phyloP scores from a whole-genome alignment of 1,140 invertebrate genomes.

The Drosophila bipectinata region DNA sequence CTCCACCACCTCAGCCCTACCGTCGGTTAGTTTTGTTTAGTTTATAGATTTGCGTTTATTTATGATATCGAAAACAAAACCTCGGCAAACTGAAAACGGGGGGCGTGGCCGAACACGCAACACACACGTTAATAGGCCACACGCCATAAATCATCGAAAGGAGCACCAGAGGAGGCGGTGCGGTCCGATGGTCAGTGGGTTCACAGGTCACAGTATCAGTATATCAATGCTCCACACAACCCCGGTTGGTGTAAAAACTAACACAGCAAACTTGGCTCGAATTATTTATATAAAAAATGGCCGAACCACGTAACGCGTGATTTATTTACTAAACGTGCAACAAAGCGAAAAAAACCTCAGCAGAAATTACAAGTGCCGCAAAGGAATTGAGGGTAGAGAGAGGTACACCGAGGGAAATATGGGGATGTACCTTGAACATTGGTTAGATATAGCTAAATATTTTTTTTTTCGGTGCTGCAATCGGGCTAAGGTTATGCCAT shows the following conservation, averaged over 20 bases:
- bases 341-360: slow-evolving; percentile 66
- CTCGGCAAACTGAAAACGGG: background rate
- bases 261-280: slow-evolving; percentile 63
- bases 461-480: slow-evolving; percentile 11
- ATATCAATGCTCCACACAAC: slow-evolving; percentile 38
- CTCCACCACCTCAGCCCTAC: no score
- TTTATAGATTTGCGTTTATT: slow-evolving; percentile 82
- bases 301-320: slow-evolving; percentile 72
- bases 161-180: slow-evolving; percentile 41
- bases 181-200: slow-evolving; percentile 43
- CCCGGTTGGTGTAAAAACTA: slow-evolving; percentile 26
- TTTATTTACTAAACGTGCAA: slow-evolving; percentile 83
- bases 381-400: slow-evolving; percentile 7
- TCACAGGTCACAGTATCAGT: slow-evolving; percentile 50
- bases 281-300: slow-evolving; percentile 81
- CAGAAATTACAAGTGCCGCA: slow-evolving; percentile 70
- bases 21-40: slow-evolving; percentile 74
- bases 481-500: slow-evolving; percentile 7
- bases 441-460: no score
- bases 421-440: background rate
- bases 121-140: slow-evolving; percentile 69
- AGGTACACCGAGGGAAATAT: slow-evolving; percentile 10
- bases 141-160: slow-evolving; percentile 75
- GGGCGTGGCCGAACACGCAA: slow-evolving; percentile 44
- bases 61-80: slow-evolving; percentile 56